Evolutionary conservation across 1,140 invertebrate genomes (phyloP), one percentile per base, ranked within the genome.

Genomic region (Neotoxoptera formosana): DNA sequence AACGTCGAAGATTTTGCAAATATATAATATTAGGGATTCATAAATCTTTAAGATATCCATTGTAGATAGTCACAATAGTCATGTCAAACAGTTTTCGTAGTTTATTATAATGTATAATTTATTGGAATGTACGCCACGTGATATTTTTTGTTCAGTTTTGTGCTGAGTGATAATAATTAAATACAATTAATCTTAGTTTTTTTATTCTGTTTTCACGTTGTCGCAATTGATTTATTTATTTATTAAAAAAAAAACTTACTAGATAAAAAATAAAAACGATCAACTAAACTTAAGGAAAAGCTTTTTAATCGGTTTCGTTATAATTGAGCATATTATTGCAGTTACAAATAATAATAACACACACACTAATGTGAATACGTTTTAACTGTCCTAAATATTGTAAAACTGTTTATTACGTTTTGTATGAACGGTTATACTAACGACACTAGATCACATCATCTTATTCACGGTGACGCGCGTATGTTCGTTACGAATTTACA

Each of bases 261-360:
- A 84, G 83, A 84, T 84, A 45, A 41, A 84, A 23, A 45, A 45
- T 84, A 25, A 41, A 84, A 3, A 84, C 36, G 23, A 41, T 84
- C 20, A 83, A 84, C 45, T 76, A n/a, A 76, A 76, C 60, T 76
- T n/a, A 76, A 76, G 60, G n/a, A 76, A 76, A 76, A 76, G 60
- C 60, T 23, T 84, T 84, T 83, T 83, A 36, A 83, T 83, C 36
- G 21, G 21, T 36, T 83, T 83, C 21, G 23, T 45, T 86, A 47
- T 86, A 45, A 45, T 86, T 86, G 83, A 86, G 23, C 41, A 41
- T 86, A 86, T 84, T 41, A 83, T 86, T 25, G 8, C 36, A 30
- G 41, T 9, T 30, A 47, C 1, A 47, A 84, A 86, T 14, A 86
- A 47, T 47, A 84, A n/a, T n/a, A n/a, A n/a, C 23, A 45, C 8